Conservation (phyloP, 2,797 vertebrate genomes). For the Threskiornis aethiopicus region DNA sequence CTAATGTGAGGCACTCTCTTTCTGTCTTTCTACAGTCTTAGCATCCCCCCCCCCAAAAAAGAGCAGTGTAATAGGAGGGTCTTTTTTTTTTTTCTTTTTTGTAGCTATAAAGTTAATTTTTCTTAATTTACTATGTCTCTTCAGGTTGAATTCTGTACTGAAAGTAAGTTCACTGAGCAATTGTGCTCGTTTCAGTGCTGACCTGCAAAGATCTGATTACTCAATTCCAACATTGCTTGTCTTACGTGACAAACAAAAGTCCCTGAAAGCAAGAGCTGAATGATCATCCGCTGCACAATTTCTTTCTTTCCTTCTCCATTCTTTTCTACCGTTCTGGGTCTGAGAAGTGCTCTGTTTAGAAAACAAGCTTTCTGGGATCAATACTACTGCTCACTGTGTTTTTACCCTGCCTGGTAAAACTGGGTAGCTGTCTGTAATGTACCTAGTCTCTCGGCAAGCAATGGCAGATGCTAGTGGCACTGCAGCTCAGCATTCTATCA, state of each 20-base stretch:
- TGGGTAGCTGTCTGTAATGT: background rate
- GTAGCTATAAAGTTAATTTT: background rate
- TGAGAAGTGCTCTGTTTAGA: background rate
- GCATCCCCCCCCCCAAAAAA: background rate
- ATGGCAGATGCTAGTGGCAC: background rate
- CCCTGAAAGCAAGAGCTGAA: background rate
- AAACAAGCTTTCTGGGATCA: background rate
- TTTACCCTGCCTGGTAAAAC: background rate
- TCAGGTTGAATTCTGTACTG: background rate
- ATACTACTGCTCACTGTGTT: background rate
- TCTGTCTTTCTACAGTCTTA: background rate
- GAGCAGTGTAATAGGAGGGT: background rate
- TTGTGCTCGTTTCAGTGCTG: background rate
- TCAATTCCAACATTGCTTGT: background rate
- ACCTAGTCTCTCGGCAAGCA: background rate
- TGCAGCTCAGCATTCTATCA: background rate
- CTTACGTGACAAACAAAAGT: background rate
- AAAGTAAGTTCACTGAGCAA: background rate
- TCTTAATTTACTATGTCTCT: background rate
- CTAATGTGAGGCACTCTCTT: background rate
- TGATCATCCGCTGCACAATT: background rate
- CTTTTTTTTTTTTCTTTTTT: background rate
- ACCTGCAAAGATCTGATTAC: background rate
- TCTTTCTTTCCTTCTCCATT: background rate
- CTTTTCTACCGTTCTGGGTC: background rate